A percentile compares a stretch with the other conserved stretches of the same genome.
phyloP scores from a whole-genome alignment of 64 coral and sea anemone species.

The Pocillopora verrucosa region DNA sequence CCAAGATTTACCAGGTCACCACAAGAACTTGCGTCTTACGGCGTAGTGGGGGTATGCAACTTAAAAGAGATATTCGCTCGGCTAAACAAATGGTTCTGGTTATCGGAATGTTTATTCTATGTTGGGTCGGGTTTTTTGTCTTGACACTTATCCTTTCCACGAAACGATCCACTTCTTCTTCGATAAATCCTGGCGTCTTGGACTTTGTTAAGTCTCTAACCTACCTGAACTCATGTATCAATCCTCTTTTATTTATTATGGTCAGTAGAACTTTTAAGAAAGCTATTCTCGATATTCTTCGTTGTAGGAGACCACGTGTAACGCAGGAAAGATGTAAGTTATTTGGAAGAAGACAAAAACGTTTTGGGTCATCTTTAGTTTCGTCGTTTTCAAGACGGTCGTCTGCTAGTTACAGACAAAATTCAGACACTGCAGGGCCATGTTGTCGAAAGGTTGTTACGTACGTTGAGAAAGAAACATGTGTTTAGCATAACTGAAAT shows the following conservation, averaged over 20 bases:
- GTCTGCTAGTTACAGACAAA: not conserved
- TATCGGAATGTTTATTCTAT: slow-evolving; percentile 80
- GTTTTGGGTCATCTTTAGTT: not conserved
- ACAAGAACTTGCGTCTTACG: slow-evolving; percentile 55
- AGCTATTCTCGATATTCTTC: slow-evolving; percentile 76
- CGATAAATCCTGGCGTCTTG: slow-evolving; percentile 27
- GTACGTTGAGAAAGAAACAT: not conserved
- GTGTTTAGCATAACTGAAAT: not conserved
- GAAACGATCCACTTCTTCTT: slow-evolving; percentile 8
- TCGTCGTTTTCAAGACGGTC: not conserved
- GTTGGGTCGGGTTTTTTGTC: slow-evolving; percentile 90
- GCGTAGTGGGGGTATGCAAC: slow-evolving; percentile 50
- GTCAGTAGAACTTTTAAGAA: slow-evolving; percentile 89
- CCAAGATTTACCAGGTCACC: slow-evolving; percentile 71
- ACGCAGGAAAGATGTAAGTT: not conserved
- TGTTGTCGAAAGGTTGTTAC: not conserved
- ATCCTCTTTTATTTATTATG: slow-evolving; percentile 83
- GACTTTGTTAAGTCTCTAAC: slow-evolving; percentile 83
- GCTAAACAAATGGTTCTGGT: slow-evolving; percentile 92
- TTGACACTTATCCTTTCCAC: slow-evolving; percentile 67
- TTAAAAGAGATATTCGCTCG: slow-evolving; percentile 78
- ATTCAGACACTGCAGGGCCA: not conserved
- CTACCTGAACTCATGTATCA: slow-evolving; percentile 88
- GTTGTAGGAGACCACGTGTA: slow-evolving; percentile 64
- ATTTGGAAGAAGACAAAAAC: not conserved